Evolutionary conservation across 2,113 vertebrate genomes (phyloP).

Genomic region (Hyla sarda): DNA sequence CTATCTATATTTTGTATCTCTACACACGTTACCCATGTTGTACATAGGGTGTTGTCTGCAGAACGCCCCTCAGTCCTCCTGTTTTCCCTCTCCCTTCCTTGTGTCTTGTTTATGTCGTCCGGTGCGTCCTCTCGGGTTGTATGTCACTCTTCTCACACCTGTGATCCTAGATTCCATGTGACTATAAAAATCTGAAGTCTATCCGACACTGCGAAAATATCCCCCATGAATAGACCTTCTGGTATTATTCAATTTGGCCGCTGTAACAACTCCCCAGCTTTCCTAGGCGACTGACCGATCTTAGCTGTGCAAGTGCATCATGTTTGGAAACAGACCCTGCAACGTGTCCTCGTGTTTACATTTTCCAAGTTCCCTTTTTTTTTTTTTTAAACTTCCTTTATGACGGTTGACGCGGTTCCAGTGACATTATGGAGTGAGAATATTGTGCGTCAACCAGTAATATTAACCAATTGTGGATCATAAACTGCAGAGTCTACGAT

Average conservation of each 20-base stretch:
- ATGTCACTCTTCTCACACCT: not conserved
- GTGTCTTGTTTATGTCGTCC: not conserved
- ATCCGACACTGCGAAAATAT: not conserved
- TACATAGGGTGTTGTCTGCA: not conserved
- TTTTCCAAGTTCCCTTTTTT: not conserved
- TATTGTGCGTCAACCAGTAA: too few species aligned
- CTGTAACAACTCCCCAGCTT: not conserved
- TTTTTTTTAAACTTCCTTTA: not conserved
- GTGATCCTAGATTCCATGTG: not conserved
- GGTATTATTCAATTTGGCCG: not conserved
- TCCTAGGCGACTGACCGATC: not conserved
- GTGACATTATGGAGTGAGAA: not conserved
- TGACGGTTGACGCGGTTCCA: not conserved
- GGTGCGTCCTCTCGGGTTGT: not conserved
- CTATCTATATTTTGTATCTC: too few species aligned
- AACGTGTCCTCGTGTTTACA: not conserved
- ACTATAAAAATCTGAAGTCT: too few species aligned
- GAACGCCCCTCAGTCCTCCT: not conserved
- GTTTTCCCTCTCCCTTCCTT: not conserved
- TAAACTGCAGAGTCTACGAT: too few species aligned
- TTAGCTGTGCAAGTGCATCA: not conserved
- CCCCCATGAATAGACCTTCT: not conserved
- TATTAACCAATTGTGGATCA: too few species aligned
- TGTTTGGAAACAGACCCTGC: not conserved
- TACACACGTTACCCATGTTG: not conserved